Conservation (phyloP, 2,797 vertebrate species). For the Labroides dimidiatus region DNA sequence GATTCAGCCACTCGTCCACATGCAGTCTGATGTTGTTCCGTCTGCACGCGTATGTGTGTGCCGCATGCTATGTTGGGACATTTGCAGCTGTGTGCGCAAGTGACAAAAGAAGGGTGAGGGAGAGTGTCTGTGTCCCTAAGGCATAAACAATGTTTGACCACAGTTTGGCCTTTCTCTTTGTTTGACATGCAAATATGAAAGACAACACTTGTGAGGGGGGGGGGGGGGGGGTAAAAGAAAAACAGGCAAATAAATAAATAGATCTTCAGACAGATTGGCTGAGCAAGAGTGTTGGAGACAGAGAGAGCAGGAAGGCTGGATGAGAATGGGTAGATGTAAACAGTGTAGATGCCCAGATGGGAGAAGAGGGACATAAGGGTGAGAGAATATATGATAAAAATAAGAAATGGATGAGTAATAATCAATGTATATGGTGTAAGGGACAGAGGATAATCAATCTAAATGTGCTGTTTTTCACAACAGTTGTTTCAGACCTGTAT, state of each 20-base stretch:
- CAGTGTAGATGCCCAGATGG: constrained; percentile 64
- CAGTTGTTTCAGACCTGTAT: constrained; percentile 40
- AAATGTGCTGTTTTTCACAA: constrained; percentile 14
- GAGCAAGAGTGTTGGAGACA: constrained; percentile 23
- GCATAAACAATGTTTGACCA: constrained; percentile 42
- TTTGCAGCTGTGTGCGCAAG: constrained; percentile 28
- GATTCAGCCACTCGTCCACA: constrained; percentile 68
- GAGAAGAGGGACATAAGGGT: constrained; percentile 33
- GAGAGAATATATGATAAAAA: constrained; percentile 21
- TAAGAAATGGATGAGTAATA: constrained; percentile 28
- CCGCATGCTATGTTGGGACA: constrained; percentile 20
- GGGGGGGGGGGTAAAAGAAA: too few species aligned
- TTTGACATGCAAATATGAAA: constrained; percentile 24
- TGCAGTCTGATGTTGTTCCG: constrained; percentile 56
- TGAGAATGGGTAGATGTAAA: constrained; percentile 41
- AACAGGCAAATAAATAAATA: too few species aligned
- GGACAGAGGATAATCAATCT: constrained; percentile 16
- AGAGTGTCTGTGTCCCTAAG: constrained; percentile 12
- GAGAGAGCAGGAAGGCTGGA: constrained; percentile 17
- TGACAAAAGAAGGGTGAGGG: constrained; percentile 22
- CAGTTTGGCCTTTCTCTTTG: constrained; percentile 10
- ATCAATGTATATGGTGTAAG: constrained; percentile 32
- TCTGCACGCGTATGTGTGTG: constrained; percentile 38
- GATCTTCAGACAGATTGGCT: constrained; percentile 51
- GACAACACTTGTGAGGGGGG: neutral